Evolutionary conservation across 2,113 vertebrate species (phyloP), one percentile per base, ranked within the genome.

Genomic region (Meriones unguiculatus): DNA sequence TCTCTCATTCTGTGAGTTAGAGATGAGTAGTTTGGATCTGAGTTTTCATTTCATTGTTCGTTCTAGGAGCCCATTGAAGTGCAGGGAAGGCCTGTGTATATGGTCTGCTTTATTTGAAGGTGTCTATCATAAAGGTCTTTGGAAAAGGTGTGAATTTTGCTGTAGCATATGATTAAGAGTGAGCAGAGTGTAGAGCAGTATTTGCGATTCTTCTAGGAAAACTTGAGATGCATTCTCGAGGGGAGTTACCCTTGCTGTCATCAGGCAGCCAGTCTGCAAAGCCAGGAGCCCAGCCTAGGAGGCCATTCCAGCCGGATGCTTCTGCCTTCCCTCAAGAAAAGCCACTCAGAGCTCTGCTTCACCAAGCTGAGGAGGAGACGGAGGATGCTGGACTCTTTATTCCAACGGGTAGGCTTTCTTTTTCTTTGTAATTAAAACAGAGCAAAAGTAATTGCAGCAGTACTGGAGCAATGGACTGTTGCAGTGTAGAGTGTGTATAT

Each of bases 301-400:
- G 91, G n/a, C 52, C 92, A 62, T 12, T 87, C 62, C 97, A 93
- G 92, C 22, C 73, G 65, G 73, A 94, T 32, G 89, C n/a, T 75
- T 96, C 80, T 87, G 97, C n/a, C 54, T 94, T 95, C 57, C 0
- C 80, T 4, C 7, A 12, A 1, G 25, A 86, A 91, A 98, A 97
- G 82, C 87, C 95, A 0, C 38, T 35, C 0, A 94, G 87, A 93
- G 1, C 52, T 9, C 11, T 76, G 93, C 89, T 81, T 52, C 73
- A 76, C 62, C 97, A 97, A 18, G 76, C 91, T 2, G 97, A 98
- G 15, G 98, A 98, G 67, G 98, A 98, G 87, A 92, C 87, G 11
- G 98, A 98, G 67, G 73, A 78, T 50, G 95, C 98, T 73, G 98
- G 98, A 70, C 97, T 98, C 67, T 98, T 98, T 89, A 98, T 99